A percentile compares a stretch with the other conserved stretches of the same genome.
Conservation (phyloP, 2,888 invertebrate genomes). For the Entomobrya proxima region DNA sequence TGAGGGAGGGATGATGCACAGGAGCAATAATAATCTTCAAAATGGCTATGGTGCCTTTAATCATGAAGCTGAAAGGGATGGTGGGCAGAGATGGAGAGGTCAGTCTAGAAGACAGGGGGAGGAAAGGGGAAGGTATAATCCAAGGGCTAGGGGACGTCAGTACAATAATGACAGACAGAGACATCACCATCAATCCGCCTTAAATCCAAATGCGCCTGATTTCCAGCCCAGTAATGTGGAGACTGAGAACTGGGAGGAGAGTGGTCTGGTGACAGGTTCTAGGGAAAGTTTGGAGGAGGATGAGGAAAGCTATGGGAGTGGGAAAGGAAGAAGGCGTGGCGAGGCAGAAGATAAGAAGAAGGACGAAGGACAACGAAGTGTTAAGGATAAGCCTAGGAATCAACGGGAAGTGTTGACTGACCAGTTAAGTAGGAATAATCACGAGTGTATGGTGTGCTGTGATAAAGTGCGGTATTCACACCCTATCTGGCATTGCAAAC, state of each 20-base stretch:
- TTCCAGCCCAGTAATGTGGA: neutral
- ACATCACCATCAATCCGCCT: neutral
- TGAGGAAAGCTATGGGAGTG: too few relatives aligned
- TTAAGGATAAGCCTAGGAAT: slow-evolving; percentile 77
- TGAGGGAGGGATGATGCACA: too few relatives aligned
- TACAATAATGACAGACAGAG: neutral
- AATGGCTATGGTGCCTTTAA: too few relatives aligned
- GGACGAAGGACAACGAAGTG: neutral
- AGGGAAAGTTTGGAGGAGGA: too few relatives aligned
- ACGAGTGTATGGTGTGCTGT: slow-evolving; percentile 97
- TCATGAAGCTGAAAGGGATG: too few relatives aligned
- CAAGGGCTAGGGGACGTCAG: neutral
- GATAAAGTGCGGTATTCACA: slow-evolving; percentile 89
- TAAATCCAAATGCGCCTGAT: neutral
- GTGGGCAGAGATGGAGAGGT: too few relatives aligned
- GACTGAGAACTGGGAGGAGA: too few relatives aligned
- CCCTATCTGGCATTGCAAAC: slow-evolving; percentile 92
- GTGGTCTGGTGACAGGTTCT: too few relatives aligned
- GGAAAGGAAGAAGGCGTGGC: neutral
- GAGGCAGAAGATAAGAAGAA: neutral
- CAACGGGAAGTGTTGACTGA: slow-evolving; percentile 90
- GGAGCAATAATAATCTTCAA: too few relatives aligned
- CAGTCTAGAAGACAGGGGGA: too few relatives aligned
- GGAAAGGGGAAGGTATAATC: too few relatives aligned
- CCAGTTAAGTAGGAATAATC: slow-evolving; percentile 86